Percentiles rank a stretch among this genome's conserved stretches.
These are phyloP conservation scores for Poeciliopsis occidentalis DNA, from an alignment of 2,113 vertebrate species.

Conservation along the genomic window DNA sequence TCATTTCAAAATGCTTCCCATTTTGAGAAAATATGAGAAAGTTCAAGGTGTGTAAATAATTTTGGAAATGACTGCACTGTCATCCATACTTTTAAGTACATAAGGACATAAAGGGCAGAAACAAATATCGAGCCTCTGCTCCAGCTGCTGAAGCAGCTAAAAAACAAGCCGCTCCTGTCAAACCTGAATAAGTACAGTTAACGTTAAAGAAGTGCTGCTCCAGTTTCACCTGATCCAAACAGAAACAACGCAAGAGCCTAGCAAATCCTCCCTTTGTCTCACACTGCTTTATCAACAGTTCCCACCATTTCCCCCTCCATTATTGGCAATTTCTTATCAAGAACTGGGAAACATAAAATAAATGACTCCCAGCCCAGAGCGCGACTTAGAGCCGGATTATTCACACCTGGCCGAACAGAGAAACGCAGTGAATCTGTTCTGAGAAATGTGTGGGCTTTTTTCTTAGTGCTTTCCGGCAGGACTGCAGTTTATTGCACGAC, in stretches of 20 bases:
- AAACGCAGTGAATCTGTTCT: constrained; percentile 9
- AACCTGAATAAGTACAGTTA: neutral
- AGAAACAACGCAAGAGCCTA: constrained; percentile 10
- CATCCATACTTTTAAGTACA: neutral
- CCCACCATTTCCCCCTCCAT: constrained; percentile 37
- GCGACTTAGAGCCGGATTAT: constrained; percentile 71
- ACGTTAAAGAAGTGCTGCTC: neutral
- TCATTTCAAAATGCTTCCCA: too few species aligned
- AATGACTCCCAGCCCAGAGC: constrained; percentile 41
- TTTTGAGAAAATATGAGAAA: neutral
- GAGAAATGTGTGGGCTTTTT: neutral
- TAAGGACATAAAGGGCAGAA: neutral
- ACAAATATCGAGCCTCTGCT: neutral
- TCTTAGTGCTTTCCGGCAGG: constrained; percentile 30
- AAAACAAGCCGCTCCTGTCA: neutral
- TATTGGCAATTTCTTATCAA: constrained; percentile 53
- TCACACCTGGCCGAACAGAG: constrained; percentile 40
- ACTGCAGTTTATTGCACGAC: constrained; percentile 31
- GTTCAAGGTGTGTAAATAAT: neutral
- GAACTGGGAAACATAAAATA: constrained; percentile 55
- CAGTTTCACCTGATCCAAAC: neutral
- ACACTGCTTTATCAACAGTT: constrained; percentile 35
- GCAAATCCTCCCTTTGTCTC: constrained; percentile 14
- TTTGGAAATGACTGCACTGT: neutral
- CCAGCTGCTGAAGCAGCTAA: neutral